Evolutionary conservation across 2,113 vertebrate genomes (phyloP).

Genomic region (Tinamus guttatus): DNA sequence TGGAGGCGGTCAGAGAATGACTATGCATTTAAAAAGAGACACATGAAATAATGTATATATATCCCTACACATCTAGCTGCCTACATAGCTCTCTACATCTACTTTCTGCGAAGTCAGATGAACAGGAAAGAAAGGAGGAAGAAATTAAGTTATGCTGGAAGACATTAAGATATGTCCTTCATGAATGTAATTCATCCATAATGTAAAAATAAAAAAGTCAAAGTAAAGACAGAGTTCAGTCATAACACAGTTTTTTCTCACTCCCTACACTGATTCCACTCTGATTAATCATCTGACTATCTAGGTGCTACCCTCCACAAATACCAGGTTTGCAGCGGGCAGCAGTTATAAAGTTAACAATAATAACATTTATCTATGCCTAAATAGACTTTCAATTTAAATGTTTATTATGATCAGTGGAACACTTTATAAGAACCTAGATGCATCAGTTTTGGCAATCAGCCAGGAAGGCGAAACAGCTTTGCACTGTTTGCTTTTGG

Average conservation of each 20-base stretch:
- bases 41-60: neutral
- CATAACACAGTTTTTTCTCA: neutral
- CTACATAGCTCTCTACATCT: neutral
- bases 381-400: neutral
- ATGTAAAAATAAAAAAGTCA: neutral
- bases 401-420: neutral
- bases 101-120: neutral
- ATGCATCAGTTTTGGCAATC: neutral
- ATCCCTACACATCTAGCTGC: neutral
- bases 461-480: neutral
- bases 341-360: neutral
- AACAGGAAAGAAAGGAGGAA: neutral
- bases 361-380: neutral
- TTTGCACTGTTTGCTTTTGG: neutral
- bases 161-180: neutral
- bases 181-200: neutral
- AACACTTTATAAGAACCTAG: neutral
- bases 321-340: neutral
- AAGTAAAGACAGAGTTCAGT: neutral
- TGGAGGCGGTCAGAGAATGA: neutral
- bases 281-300: neutral
- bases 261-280: neutral
- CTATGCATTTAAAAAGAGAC: neutral
- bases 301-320: neutral
- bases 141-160: neutral